A percentile compares a stretch with the other conserved stretches of the same genome.
phyloP scores from a whole-genome alignment of 1,140 invertebrate species.

The Ylistrum balloti region DNA sequence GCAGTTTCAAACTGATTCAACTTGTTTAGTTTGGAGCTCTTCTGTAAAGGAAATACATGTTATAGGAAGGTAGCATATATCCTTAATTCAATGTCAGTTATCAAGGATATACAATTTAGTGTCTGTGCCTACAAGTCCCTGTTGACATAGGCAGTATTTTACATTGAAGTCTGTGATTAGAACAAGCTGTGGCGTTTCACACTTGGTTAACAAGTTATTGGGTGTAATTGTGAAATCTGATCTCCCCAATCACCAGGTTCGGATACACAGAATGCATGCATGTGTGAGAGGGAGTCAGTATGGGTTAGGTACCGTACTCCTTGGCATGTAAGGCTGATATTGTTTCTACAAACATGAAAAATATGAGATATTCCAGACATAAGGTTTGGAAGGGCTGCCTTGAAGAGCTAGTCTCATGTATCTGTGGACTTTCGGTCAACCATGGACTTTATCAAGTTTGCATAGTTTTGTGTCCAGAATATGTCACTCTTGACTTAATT shows the following conservation, averaged over 20 bases:
- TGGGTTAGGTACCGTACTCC: background rate
- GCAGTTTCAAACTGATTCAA: too few relatives aligned
- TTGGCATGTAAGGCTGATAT: background rate
- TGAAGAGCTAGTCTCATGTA: background rate
- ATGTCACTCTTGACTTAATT: constrained; percentile 20
- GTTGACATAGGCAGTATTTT: constrained; percentile 9
- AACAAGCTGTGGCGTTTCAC: constrained; percentile 7
- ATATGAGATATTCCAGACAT: background rate
- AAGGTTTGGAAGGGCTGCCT: background rate
- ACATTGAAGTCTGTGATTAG: constrained; percentile 21
- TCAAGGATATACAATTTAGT: background rate
- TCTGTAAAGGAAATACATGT: too few relatives aligned
- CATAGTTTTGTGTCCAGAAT: background rate
- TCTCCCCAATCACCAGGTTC: constrained; percentile 5
- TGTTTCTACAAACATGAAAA: constrained; percentile 19
- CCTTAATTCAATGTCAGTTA: background rate
- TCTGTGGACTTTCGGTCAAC: background rate
- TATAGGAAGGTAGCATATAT: background rate
- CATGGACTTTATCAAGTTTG: background rate
- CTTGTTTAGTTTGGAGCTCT: too few relatives aligned
- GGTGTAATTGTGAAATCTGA: constrained; percentile 25
- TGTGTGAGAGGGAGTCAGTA: background rate
- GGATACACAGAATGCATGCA: constrained; percentile 26
- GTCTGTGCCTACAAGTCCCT: background rate
- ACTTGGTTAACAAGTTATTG: constrained; percentile 39